phyloP scores from a whole-genome alignment of 2,888 invertebrate genomes.

The Neoaliturus tenellus region DNA sequence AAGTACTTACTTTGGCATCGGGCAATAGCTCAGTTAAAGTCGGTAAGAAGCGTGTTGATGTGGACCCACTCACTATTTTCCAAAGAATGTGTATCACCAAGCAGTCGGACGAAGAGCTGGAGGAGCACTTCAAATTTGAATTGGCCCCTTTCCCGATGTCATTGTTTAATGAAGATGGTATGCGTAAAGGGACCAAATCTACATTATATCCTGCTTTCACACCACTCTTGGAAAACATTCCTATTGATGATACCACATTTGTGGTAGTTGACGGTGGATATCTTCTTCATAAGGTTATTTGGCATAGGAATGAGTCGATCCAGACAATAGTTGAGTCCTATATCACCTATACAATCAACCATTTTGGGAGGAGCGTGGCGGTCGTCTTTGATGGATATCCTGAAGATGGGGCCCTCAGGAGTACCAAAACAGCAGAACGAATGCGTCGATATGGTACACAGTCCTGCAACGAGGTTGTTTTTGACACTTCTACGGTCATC shows the following conservation, averaged over 20 bases:
- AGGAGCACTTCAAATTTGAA: slow-evolving; percentile 64
- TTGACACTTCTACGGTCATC: slow-evolving; percentile 58
- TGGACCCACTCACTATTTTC: slow-evolving; percentile 66
- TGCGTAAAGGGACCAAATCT: slow-evolving; percentile 62
- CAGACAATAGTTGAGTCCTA: slow-evolving; percentile 51
- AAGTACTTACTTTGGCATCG: slow-evolving; percentile 65
- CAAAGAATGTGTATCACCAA: slow-evolving; percentile 65
- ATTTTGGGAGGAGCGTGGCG: slow-evolving; percentile 56
- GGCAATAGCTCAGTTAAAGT: slow-evolving; percentile 58
- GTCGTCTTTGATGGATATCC: slow-evolving; percentile 68
- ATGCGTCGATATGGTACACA: slow-evolving; percentile 37
- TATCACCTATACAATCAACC: slow-evolving; percentile 47
- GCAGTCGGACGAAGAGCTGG: slow-evolving; percentile 65
- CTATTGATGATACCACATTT: slow-evolving; percentile 13
- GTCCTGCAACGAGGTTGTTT: slow-evolving; percentile 46
- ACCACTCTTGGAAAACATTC: slow-evolving; percentile 36
- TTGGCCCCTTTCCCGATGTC: slow-evolving; percentile 63
- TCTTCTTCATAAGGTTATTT: slow-evolving; percentile 63
- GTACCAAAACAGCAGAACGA: background rate
- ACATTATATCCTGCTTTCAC: slow-evolving; percentile 60
- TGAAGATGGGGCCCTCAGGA: slow-evolving; percentile 53
- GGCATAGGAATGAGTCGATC: slow-evolving; percentile 59
- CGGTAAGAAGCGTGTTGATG: slow-evolving; percentile 51
- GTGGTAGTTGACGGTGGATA: slow-evolving; percentile 67
- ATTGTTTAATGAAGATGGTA: slow-evolving; percentile 55